These are phyloP conservation scores for Cottus gobio DNA, from an alignment of 2,113 vertebrate species.

Conservation along the genomic window DNA sequence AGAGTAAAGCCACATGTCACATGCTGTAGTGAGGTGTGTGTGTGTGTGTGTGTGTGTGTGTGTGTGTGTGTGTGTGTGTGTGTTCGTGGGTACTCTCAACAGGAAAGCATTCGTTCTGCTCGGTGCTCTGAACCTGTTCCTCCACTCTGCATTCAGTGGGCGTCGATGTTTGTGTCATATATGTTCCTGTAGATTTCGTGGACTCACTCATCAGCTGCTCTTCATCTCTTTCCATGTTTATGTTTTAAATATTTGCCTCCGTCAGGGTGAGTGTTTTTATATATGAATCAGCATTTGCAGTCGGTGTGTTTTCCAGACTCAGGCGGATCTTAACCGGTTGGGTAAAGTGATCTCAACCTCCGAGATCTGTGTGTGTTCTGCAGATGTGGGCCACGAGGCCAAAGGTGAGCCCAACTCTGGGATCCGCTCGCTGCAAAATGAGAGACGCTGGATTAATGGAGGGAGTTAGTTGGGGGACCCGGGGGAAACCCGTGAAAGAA, in stretches of 20 bases:
- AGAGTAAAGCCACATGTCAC: conserved; percentile 7
- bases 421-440: conserved; percentile 63
- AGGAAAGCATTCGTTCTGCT: background rate
- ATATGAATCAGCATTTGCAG: background rate
- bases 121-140: conserved; percentile 69
- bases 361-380: conserved; percentile 10
- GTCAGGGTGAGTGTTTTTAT: conserved; percentile 56
- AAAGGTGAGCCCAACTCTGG: conserved; percentile 58
- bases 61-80: background rate
- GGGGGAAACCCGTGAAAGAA: conserved; percentile 55
- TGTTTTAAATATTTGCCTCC: background rate
- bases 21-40: background rate
- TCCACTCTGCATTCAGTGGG: conserved; percentile 39
- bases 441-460: conserved; percentile 70
- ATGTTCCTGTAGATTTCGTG: conserved; percentile 15
- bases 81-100: background rate
- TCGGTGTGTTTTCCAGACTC: background rate
- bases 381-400: conserved; percentile 48
- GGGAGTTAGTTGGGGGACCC: conserved; percentile 41
- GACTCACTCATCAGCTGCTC: conserved; percentile 23
- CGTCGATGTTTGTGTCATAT: conserved; percentile 46
- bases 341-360: background rate
- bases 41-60: background rate
- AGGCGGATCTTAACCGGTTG: background rate
- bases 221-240: conserved; percentile 19